Evolutionary conservation across 2,797 vertebrate genomes (phyloP).

Genomic region (Neoniphon sammara): DNA sequence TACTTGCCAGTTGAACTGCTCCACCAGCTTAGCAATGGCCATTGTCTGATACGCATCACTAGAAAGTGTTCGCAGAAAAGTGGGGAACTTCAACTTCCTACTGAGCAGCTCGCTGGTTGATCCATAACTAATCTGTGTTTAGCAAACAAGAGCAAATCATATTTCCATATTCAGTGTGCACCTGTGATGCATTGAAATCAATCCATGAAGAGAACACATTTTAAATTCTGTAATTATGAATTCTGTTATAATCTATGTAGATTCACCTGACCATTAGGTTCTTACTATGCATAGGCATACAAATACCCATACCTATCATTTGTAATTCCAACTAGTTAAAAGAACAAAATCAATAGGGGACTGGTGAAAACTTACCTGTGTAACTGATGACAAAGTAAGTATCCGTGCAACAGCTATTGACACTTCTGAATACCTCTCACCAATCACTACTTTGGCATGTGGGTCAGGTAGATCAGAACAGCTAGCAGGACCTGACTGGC

Average conservation of each 20-base stretch:
- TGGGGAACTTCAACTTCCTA: conserved; percentile 70
- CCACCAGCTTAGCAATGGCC: conserved; percentile 60
- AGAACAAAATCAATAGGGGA: background rate
- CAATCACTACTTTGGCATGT: conserved; percentile 64
- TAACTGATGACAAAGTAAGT: conserved; percentile 61
- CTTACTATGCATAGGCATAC: background rate
- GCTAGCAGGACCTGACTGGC: no score
- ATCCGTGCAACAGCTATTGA: conserved; percentile 65
- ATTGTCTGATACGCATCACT: conserved; percentile 66
- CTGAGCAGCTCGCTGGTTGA: conserved; percentile 68
- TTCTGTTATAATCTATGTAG: background rate
- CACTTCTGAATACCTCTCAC: conserved; percentile 61
- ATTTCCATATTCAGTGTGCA: background rate
- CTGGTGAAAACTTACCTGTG: conserved; percentile 63
- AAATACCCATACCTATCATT: background rate
- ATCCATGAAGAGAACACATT: no score
- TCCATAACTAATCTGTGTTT: conserved; percentile 65
- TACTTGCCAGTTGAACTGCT: conserved; percentile 53
- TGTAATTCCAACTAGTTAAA: background rate
- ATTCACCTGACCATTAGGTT: background rate
- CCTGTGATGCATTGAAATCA: background rate
- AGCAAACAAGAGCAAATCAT: conserved; percentile 11
- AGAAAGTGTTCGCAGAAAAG: conserved; percentile 66
- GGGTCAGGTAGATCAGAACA: conserved; percentile 13
- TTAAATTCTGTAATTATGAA: background rate